Base-by-base conservation (phyloP, 2,797 vertebrate genomes). In the Thripadectes ignobilis region DNA sequence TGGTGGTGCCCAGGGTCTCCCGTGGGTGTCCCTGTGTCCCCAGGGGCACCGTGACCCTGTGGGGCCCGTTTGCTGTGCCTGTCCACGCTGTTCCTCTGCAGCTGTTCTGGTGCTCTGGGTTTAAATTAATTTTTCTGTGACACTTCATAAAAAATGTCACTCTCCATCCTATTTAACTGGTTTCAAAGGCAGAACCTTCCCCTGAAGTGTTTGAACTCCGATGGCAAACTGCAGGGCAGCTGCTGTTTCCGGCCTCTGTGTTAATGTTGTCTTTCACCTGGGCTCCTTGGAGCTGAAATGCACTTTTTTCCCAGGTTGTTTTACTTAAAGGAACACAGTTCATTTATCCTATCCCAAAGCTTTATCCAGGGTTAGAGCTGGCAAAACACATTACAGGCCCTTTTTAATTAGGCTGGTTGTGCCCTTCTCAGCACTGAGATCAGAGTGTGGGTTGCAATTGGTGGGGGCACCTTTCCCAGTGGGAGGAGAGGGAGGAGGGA, bases 21-120 rank as follows among this genome's bases (percentile, higher is more conserved):
- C 1, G 0, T 2, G 45, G 22, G 3, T 32, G 54, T 76, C 26
- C 46, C 46, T 2, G 45, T 43, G 78, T 20, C 63, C 57, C 71
- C 3, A 3, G n/a, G 5, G n/a, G 11, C 41, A 21, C 7, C 7
- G n/a, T n/a, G 79, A 14, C 51, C 63, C 15, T 0, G 0, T 0
- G 10, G 27, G 36, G 2, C 12, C 32, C 29, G 26, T 84, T 73
- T 90, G 52, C 29, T 41, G 32, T 84, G 51, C 48, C 80, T 73
- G 24, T 15, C 34, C 71, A 22, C 46, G 3, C 71, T 46, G 6
- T 36, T 61, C 18, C 19, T 32, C 78, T 59, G 78, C 71, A 92
- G 59, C 86, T 75, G 3, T 6, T 41, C 29, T 39, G 72, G 54
- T 86, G 76, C 66, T 68, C 18, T 46, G 10, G 5, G 43, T 41